Evolutionary conservation across 2,797 vertebrate species (phyloP).

Genomic region (Alca torda): DNA sequence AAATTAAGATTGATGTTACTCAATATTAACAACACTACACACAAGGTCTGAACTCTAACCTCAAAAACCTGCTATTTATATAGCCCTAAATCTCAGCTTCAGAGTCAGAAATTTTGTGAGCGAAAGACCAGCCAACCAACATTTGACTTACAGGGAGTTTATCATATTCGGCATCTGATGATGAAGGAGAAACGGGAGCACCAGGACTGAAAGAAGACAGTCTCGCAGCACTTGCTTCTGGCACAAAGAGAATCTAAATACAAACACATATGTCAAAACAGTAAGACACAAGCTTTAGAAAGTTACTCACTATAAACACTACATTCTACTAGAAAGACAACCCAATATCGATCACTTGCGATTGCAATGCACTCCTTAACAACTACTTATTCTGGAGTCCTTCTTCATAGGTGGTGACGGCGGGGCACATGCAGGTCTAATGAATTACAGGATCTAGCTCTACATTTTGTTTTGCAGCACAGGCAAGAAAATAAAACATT

Average conservation of each 20-base stretch:
- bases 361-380: neutral
- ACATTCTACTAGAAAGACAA: neutral
- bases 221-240: slow-evolving; percentile 67
- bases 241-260: slow-evolving; percentile 80
- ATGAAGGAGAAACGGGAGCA: slow-evolving; percentile 76
- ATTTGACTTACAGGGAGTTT: slow-evolving; percentile 80
- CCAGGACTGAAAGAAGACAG: slow-evolving; percentile 67
- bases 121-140: neutral
- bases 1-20: neutral
- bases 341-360: neutral
- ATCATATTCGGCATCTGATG: slow-evolving; percentile 82
- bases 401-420: neutral
- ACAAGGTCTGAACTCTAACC: neutral
- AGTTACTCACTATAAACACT: neutral
- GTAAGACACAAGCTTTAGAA: neutral
- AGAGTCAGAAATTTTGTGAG: neutral
- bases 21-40: neutral
- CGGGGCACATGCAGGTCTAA: neutral
- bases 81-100: neutral
- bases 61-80: neutral
- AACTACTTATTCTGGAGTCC: neutral
- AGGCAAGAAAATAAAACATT: neutral
- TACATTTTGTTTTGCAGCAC: neutral
- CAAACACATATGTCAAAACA: neutral
- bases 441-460: neutral